Evolutionary conservation across 2,797 vertebrate species (phyloP), one percentile per base, ranked within the genome.

Genomic region (Ambastaia sidthimunki): DNA sequence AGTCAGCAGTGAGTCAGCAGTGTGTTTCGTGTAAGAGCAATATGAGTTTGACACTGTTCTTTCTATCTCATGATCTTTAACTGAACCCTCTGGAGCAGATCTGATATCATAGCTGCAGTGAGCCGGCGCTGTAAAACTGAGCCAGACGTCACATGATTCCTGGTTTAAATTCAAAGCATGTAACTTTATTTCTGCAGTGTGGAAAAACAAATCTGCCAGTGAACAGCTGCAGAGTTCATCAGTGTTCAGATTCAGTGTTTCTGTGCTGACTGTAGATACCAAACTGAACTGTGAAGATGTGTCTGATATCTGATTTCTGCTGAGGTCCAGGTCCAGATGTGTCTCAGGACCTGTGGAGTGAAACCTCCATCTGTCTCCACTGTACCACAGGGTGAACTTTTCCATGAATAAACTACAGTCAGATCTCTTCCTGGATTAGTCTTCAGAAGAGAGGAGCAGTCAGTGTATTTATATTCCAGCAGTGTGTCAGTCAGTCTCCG

Each of bases 381-480:
- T 18, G 19, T 13, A 54, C 4, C 4, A 18, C 21, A 21, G 75
- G 3, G 5, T 19, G 55, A 63, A 78, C 31, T 78, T 31, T 63
- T 71, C 11, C 25, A 50, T 78, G 31, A 71, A 69, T 60, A 47
- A 71, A 41, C 70, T 63, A 76, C 75, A 68, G 62, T 13, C 69
- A 0, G 31, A 69, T 63, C 71, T 44, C 18, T 52, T 74, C 34
- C 12, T 21, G 50, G 71, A 63, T 71, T 76, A 47, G 50, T 76
- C 25, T 71, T 78, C 11, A 73, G 73, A 73, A 81, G 77, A 63
- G 72, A 70, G 67, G 54, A 21, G 74, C 71, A 59, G 69, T 48
- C 78, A 68, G 81, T 54, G 68, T 73, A 63, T 79, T 68, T 47
- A 57, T 48, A 54, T 63, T 62, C 59, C n/a, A 60, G 47, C 19